Base-by-base conservation (phyloP, 2,797 vertebrate genomes). In the Paratrypauchen microcephalus region DNA sequence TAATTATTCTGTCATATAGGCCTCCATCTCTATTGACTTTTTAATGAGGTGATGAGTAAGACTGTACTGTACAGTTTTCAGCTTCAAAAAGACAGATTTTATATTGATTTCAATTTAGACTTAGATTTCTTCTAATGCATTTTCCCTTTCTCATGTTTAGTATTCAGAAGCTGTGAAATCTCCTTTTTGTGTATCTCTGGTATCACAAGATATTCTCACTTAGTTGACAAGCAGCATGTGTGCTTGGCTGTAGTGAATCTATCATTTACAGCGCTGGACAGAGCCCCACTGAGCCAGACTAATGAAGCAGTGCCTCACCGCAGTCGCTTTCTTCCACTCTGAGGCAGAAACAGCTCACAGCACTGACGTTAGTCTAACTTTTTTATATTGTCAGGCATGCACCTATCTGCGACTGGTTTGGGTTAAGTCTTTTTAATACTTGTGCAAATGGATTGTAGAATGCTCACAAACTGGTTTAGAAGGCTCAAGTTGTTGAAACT, bases 291-390 rank as follows among this genome's bases (percentile, higher is more conserved):
- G 83, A 81, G 74, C 45, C 56, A 19, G 67, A 66, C 78, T 88
- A 88, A 89, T 83, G 86, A 85, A 87, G 83, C 83, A 45, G 69
- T 66, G 78, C 82, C 83, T 84, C 63, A 64, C 63, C 66, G 72
- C 68, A 73, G 68, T 65, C 48, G 62, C 41, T 36, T 61, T 39
- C 68, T 72, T 66, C 61, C 64, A 70, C 72, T 78, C 30, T 1
- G 54, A 74, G 56, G 70, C 55, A 65, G 48, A 65, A 65, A 65
- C 13, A 24, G 9, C 32, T 30, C 4, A 56, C 58, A 36, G 47
- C 72, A 23, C 30, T 71, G 26, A 61, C 64, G 26, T 15, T 56
- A 55, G 72, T 73, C 65, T 16, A 59, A 66, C 48, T 48, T 0
- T 32, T 18, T 28, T 52, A 18, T 8, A 15, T 54, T 62, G 30